Percentiles rank a stretch among this genome's conserved stretches.
Evolutionary conservation across 2,113 vertebrate genomes (phyloP).

Genomic region (Siniperca knerii): DNA sequence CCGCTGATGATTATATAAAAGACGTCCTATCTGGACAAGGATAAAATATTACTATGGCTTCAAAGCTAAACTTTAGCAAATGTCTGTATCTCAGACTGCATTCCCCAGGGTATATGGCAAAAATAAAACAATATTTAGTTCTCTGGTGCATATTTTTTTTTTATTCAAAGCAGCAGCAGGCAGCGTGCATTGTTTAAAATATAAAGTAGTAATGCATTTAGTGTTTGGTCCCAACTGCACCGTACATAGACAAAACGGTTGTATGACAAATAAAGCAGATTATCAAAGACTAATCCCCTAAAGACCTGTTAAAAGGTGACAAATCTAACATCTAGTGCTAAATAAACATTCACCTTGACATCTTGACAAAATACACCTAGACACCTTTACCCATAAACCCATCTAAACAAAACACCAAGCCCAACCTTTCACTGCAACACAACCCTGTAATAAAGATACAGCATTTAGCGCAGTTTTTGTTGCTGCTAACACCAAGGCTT

Average conservation of each 20-base stretch:
- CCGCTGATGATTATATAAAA: conserved; percentile 1
- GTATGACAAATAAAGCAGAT: not conserved
- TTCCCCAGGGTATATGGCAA: not conserved
- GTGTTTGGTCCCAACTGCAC: not conserved
- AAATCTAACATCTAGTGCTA: not conserved
- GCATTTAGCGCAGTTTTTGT: not conserved
- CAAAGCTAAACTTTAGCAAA: not conserved
- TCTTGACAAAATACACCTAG: not conserved
- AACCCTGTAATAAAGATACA: not conserved
- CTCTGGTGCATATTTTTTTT: not conserved
- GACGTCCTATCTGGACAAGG: not conserved
- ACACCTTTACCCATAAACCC: not conserved
- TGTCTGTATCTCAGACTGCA: not conserved
- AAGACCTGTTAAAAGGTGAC: not conserved
- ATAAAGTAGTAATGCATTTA: not conserved
- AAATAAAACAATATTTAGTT: not conserved
- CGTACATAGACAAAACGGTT: not conserved
- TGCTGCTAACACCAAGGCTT: not conserved
- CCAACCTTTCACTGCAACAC: not conserved
- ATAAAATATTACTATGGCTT: not conserved
- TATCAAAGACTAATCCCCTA: not conserved
- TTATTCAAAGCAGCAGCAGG: not conserved
- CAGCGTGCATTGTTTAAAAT: not conserved
- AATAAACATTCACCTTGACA: not conserved
- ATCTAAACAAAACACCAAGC: not conserved